Conservation (phyloP, 2,797 vertebrate species). For the Mallotus villosus region DNA sequence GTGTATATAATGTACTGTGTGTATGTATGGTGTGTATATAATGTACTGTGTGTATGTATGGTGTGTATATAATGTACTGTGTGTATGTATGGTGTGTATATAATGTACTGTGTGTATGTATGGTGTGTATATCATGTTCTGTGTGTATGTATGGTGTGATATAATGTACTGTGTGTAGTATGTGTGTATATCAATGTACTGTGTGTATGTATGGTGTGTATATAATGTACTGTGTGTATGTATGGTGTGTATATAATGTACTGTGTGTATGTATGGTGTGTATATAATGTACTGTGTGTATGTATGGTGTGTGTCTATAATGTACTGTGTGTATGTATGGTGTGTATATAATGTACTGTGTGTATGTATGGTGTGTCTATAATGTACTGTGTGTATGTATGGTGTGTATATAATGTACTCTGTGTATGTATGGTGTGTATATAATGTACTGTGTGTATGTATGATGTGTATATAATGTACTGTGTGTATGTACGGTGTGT, state of each 20-base stretch:
- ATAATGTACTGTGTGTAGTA: neutral
- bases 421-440: neutral
- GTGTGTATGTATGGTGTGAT: slow-evolving; percentile 31
- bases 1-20: slow-evolving; percentile 7
- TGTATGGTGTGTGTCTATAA: neutral
- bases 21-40: too few species aligned
- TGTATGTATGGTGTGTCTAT: neutral
- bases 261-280: slow-evolving; percentile 31
- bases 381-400: slow-evolving; percentile 27
- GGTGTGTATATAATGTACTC: too few species aligned
- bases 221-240: too few species aligned
- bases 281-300: too few species aligned
- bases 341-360: too few species aligned
- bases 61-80: too few species aligned
- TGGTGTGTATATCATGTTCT: neutral
- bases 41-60: neutral
- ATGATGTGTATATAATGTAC: too few species aligned
- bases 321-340: neutral
- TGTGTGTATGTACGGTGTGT: neutral
- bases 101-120: too few species aligned
- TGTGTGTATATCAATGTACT: too few species aligned
- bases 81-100: too few species aligned
- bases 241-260: neutral
- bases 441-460: too few species aligned
- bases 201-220: too few species aligned